A percentile compares a stretch with the other conserved stretches of the same genome.
These are phyloP conservation scores for Xestia xanthographa DNA, from an alignment of 2,888 invertebrate genomes.

Conservation along the genomic window DNA sequence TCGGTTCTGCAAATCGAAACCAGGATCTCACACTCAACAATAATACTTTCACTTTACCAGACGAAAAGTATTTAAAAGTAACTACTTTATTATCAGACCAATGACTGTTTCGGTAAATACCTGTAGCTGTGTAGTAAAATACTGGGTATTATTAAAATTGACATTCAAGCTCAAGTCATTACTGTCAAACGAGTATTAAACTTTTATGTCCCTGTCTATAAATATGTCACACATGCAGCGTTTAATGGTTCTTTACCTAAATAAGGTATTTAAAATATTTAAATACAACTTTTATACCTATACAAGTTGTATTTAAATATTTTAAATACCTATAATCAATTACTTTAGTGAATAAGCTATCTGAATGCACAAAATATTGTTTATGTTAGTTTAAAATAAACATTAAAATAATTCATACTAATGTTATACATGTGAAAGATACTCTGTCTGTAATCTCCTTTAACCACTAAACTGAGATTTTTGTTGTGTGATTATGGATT, in stretches of 20 bases:
- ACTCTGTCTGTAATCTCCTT: not conserved
- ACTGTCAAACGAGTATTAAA: not conserved
- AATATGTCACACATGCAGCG: not conserved
- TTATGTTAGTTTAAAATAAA: not conserved
- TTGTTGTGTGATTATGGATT: no score
- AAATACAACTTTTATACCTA: no score
- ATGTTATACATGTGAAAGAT: not conserved
- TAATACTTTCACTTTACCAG: not conserved
- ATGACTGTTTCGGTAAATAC: not conserved
- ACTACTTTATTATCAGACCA: not conserved
- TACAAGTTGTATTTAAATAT: no score
- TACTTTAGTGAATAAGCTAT: not conserved
- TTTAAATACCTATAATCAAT: not conserved
- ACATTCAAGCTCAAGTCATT: not conserved
- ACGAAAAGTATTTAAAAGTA: not conserved
- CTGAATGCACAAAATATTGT: not conserved
- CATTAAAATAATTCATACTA: not conserved
- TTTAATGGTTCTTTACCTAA: not conserved
- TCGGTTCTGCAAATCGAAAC: not conserved
- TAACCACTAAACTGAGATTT: no score
- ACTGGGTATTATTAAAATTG: slow-evolving; percentile 1
- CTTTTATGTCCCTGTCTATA: not conserved
- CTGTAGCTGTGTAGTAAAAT: not conserved
- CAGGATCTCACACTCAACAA: not conserved
- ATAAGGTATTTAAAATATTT: not conserved